Conservation (phyloP, 2,113 vertebrate genomes). For the Dipodomys spectabilis region DNA sequence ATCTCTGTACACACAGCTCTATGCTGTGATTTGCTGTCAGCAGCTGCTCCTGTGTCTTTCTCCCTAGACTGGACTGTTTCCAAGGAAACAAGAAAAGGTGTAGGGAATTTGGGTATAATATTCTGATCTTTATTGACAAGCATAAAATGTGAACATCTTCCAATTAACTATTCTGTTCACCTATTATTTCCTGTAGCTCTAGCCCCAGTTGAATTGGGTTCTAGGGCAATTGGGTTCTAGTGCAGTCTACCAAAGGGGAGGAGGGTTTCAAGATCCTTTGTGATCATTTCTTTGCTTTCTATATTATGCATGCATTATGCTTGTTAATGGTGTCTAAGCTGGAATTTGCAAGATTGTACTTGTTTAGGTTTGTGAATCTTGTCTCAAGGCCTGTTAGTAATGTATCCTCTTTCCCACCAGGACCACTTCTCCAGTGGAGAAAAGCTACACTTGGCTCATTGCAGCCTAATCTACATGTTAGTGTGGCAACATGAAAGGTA, state of each 20-base stretch:
- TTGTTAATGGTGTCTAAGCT: neutral
- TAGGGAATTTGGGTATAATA: constrained; percentile 38
- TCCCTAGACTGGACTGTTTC: constrained; percentile 37
- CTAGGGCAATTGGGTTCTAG: neutral
- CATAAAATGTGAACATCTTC: neutral
- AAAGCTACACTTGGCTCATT: neutral
- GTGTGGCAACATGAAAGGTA: neutral
- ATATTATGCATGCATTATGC: neutral
- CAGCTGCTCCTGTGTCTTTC: constrained; percentile 14
- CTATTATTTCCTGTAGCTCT: neutral
- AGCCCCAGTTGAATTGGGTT: neutral
- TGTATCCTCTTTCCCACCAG: neutral
- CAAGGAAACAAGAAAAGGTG: constrained; percentile 59
- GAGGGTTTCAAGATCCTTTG: neutral
- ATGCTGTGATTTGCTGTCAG: neutral
- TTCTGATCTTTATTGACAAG: constrained; percentile 59
- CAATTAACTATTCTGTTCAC: neutral
- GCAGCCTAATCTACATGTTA: neutral
- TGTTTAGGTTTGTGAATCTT: neutral
- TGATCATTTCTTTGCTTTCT: neutral
- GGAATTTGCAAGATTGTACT: neutral
- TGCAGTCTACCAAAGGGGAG: neutral
- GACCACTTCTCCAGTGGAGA: neutral
- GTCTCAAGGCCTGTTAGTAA: neutral
- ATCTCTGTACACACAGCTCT: neutral